These are phyloP conservation scores for Melopsittacus undulatus DNA, from an alignment of 2,797 vertebrate species.

Conservation along the genomic window DNA sequence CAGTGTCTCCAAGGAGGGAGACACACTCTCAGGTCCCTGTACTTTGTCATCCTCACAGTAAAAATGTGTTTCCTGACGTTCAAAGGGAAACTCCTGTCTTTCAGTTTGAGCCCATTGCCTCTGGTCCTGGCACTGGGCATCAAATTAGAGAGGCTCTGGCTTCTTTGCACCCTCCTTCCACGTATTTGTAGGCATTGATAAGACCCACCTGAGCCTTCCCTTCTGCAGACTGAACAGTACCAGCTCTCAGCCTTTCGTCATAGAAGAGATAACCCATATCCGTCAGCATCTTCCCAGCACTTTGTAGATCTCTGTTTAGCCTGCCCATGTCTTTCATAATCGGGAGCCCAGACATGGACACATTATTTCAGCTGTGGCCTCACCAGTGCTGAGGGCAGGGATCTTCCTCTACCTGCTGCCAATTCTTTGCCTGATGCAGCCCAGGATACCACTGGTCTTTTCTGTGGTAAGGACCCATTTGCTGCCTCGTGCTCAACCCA, in stretches of 20 bases:
- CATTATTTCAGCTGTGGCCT: background rate
- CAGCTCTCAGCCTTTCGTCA: background rate
- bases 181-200: background rate
- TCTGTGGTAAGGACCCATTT: background rate
- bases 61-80: background rate
- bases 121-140: background rate
- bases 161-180: background rate
- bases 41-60: background rate
- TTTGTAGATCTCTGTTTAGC: background rate
- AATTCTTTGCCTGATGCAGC: fast-evolving
- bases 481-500: background rate
- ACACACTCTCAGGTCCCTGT: background rate
- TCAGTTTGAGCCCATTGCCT: background rate
- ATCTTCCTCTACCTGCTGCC: background rate
- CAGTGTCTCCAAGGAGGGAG: background rate
- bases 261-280: background rate
- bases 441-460: background rate
- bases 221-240: background rate
- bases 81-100: background rate
- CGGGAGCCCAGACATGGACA: background rate
- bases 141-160: background rate
- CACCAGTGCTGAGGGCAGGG: background rate
- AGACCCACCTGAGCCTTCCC: background rate
- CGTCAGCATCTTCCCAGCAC: background rate
- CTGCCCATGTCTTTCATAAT: background rate